Evolutionary conservation across 1,140 invertebrate genomes (phyloP), one percentile per base, ranked within the genome.

Genomic region (Belonocnema kinseyi): DNA sequence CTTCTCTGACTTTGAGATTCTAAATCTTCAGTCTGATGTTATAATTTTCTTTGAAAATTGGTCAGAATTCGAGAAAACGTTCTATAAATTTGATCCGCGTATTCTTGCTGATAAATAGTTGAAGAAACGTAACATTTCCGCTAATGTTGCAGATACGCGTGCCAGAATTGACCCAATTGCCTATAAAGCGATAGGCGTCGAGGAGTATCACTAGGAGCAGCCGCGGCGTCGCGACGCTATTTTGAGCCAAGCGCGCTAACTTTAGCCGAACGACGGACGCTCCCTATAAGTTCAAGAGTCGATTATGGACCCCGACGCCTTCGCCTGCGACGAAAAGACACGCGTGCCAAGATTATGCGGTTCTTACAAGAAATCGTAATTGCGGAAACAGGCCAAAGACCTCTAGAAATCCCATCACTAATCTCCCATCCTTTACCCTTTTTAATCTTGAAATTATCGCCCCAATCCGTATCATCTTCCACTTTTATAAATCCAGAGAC

Each of bases 231-330:
- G 86, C 80, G 85, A 66, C 81, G 82, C 88, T 91, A 91, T 91
- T 91, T 91, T 82, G 77, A 82, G 86, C 77, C 75, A 75, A 76
- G 83, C 76, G 79, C 78, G 85, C 88, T 91, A 91, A 91, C 86
- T 90, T 91, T 91, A 91, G 90, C 80, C 85, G 82, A 81, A 85
- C 85, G 85, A 85, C 86, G 85, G 86, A 86, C 90, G 87, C 88
- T 90, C 90, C 90, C 88, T 91, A 91, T 91, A 91, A 90, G 90
- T 90, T 88, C 90, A 91, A 91, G 88, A 86, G 79, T 83, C 84
- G 84, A 87, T 91, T 90, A 90, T 89, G 87, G 86, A 87, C 83
- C 80, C 80, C 76, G 80, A 85, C 81, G 80, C 74, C 74, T 75
- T 73, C 77, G 81, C 74, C 77, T 77, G 80, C 77, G 75, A 77